These are phyloP conservation scores for Grantiella picta DNA, from an alignment of 2,113 vertebrate species.

Conservation along the genomic window DNA sequence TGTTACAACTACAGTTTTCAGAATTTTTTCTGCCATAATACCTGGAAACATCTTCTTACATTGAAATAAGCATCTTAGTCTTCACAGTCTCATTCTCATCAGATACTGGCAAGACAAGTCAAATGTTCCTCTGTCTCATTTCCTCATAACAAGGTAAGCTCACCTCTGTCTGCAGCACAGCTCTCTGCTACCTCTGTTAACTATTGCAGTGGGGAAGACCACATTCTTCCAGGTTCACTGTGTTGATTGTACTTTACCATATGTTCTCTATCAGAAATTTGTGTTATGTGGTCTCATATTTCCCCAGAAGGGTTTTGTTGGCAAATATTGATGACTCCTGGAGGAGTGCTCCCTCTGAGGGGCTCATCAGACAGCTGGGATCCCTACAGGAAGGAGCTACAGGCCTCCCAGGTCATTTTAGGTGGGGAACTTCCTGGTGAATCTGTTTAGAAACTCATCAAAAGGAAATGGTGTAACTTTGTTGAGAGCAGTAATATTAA, in stretches of 20 bases:
- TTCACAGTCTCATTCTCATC: neutral
- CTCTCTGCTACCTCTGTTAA: neutral
- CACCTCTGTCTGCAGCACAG: neutral
- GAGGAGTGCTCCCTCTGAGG: neutral
- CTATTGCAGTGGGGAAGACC: neutral
- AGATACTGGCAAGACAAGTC: neutral
- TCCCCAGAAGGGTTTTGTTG: neutral
- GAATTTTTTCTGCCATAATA: neutral
- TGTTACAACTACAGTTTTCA: neutral
- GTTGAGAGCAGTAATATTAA: neutral
- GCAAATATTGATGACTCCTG: neutral
- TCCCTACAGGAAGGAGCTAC: neutral
- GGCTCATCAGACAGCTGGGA: neutral
- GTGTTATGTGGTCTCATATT: neutral
- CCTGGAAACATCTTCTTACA: neutral
- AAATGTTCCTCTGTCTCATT: neutral
- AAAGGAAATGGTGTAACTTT: neutral
- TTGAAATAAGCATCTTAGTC: neutral
- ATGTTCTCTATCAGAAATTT: neutral
- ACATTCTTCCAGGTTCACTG: neutral
- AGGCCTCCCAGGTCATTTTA: neutral
- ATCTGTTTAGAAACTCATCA: neutral
- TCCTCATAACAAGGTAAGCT: neutral
- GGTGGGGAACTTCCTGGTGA: neutral
- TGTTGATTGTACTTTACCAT: accelerated